phyloP scores from a whole-genome alignment of 2,888 invertebrate species.

The Pegoplata infirma region DNA sequence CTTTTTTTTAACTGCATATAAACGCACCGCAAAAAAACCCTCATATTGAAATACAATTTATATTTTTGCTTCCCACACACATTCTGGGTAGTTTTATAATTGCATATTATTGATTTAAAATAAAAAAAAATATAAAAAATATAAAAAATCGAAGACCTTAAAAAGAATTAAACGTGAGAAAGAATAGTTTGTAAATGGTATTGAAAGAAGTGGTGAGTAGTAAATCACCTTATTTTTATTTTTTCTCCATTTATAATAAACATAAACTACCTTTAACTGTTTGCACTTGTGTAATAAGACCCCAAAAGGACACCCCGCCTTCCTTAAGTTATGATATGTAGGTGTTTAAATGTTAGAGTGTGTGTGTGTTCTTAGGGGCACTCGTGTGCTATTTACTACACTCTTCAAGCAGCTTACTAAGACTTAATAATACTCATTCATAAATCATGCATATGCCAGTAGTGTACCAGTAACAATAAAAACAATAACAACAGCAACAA shows the following conservation, averaged over 20 bases:
- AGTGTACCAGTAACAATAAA: constrained; percentile 22
- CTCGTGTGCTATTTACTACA: constrained; percentile 29
- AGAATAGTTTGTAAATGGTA: constrained; percentile 11
- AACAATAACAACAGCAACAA: constrained; percentile 1
- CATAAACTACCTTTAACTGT: neutral
- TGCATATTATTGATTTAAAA: constrained; percentile 37
- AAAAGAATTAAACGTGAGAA: neutral
- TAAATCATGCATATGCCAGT: constrained; percentile 72
- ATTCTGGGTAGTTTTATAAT: constrained; percentile 46
- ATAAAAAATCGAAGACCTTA: constrained; percentile 17
- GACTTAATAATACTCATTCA: constrained; percentile 69
- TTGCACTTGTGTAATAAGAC: too few relatives aligned
- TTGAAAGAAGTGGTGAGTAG: constrained; percentile 1
- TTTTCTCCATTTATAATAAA: too few relatives aligned
- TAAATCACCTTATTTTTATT: neutral
- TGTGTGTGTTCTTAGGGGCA: constrained; percentile 2
- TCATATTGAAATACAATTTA: constrained; percentile 5
- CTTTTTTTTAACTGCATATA: too few relatives aligned
- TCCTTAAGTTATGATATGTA: neutral
- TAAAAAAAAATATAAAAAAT: neutral
- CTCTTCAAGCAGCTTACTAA: constrained; percentile 43
- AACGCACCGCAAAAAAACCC: neutral
- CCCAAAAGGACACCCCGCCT: neutral
- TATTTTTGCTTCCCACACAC: constrained; percentile 29
- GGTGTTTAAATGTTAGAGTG: neutral